These are phyloP conservation scores for Chloroclystis v-ata DNA, from an alignment of 2,888 invertebrate species.

Conservation along the genomic window DNA sequence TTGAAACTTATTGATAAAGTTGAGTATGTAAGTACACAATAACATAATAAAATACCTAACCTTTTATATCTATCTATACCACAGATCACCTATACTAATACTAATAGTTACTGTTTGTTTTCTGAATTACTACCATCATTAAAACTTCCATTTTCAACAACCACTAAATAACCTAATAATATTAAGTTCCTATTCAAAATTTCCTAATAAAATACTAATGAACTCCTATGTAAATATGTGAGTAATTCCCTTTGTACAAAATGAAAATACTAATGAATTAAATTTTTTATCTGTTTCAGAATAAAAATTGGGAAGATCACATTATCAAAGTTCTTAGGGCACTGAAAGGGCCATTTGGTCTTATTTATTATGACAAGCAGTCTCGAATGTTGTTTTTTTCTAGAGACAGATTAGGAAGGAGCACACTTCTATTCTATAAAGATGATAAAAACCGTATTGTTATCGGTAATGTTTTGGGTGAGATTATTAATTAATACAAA, in stretches of 20 bases:
- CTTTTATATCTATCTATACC: no score
- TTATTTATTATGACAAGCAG: slow-evolving; percentile 84
- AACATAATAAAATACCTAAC: no score
- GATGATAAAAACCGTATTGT: slow-evolving; percentile 52
- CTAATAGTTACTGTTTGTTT: no score
- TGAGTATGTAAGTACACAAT: slow-evolving; percentile 12
- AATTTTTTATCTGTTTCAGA: slow-evolving; percentile 1
- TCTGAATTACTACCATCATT: no score
- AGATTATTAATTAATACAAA: slow-evolving; percentile 5
- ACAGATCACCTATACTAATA: no score
- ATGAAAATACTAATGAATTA: no score
- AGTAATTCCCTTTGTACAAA: no score
- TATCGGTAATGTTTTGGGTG: slow-evolving; percentile 77
- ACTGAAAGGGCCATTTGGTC: slow-evolving; percentile 90
- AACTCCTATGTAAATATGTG: no score
- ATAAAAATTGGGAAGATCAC: slow-evolving; percentile 34
- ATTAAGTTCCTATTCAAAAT: no score
- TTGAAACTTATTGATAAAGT: slow-evolving; percentile 41
- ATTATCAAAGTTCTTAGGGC: slow-evolving; percentile 70
- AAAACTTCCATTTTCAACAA: no score
- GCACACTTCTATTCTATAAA: slow-evolving; percentile 84
- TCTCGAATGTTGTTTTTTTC: slow-evolving; percentile 84
- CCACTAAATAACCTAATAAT: no score
- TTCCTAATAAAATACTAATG: no score
- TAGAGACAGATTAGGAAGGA: slow-evolving; percentile 90